Evolutionary conservation across 2,113 vertebrate species (phyloP).

Genomic region (Nothoprocta pentlandii): DNA sequence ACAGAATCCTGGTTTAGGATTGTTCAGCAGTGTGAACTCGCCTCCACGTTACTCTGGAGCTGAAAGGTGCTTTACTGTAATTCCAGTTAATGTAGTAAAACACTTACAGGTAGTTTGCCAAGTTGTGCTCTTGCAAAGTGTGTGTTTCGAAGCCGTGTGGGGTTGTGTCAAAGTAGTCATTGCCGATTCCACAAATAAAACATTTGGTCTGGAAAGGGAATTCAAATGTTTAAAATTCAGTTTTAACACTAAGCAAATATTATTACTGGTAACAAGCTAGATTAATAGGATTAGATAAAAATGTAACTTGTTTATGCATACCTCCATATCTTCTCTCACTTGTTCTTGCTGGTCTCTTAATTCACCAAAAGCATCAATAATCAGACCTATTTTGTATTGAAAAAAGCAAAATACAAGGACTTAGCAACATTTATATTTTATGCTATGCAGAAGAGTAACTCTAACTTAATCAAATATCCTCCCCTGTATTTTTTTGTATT

Average conservation of each 20-base stretch:
- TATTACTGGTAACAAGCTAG: not conserved
- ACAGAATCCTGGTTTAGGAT: not conserved
- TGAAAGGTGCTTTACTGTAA: not conserved
- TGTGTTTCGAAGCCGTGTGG: slow-evolving; percentile 98
- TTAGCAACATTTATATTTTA: not conserved
- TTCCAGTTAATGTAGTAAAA: not conserved
- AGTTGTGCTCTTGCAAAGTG: slow-evolving; percentile 98
- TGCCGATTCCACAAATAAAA: slow-evolving; percentile 98
- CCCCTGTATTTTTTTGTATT: not conserved
- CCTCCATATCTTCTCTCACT: slow-evolving; percentile 99
- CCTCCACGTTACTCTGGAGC: not conserved
- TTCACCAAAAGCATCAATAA: slow-evolving; percentile 98
- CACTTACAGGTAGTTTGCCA: slow-evolving; percentile 98
- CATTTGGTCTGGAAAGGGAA: slow-evolving; percentile 91
- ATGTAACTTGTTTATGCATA: slow-evolving; percentile 53
- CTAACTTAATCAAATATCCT: not conserved
- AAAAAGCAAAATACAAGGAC: not conserved
- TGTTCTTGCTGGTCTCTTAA: slow-evolving; percentile 98
- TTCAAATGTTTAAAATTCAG: not conserved
- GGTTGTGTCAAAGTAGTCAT: slow-evolving; percentile 97
- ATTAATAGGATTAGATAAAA: not conserved
- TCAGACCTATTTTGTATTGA: slow-evolving; percentile 86
- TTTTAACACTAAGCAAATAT: not conserved
- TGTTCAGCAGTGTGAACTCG: not conserved
- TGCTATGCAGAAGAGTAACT: not conserved